These are phyloP conservation scores for Lagocephalus sceleratus DNA, from an alignment of 2,797 vertebrate genomes.

Conservation along the genomic window DNA sequence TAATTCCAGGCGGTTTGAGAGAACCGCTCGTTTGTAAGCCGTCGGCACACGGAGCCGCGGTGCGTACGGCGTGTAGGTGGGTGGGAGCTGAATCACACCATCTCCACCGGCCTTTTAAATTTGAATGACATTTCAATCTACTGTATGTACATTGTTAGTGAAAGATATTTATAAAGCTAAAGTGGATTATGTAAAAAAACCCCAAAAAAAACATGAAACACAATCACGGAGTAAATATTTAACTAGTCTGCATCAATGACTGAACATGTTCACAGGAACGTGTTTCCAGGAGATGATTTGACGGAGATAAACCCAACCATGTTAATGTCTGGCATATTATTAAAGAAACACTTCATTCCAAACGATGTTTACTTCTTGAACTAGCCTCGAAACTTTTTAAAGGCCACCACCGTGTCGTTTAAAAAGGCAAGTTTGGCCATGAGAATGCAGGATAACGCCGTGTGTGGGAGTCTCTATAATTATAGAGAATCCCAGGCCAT, in stretches of 20 bases:
- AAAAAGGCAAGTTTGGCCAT: slow-evolving; percentile 6
- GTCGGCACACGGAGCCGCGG: not conserved
- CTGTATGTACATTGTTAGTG: slow-evolving; percentile 34
- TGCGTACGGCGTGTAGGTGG: slow-evolving; percentile 24
- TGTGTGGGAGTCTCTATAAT: slow-evolving; percentile 35
- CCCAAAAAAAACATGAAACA: not conserved
- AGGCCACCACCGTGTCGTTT: slow-evolving; percentile 14
- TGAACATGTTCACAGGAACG: slow-evolving; percentile 4
- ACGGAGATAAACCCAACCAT: not conserved
- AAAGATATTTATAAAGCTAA: slow-evolving; percentile 33
- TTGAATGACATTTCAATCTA: slow-evolving; percentile 56
- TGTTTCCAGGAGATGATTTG: slow-evolving; percentile 12
- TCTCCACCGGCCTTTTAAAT: slow-evolving; percentile 13
- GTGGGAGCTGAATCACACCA: slow-evolving; percentile 24
- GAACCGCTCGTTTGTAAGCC: slow-evolving; percentile 12
- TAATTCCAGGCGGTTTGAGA: slow-evolving; percentile 10
- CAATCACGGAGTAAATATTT: slow-evolving; percentile 1
- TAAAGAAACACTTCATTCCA: slow-evolving; percentile 1
- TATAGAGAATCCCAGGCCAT: slow-evolving; percentile 39
- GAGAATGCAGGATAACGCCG: not conserved
- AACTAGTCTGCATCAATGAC: slow-evolving; percentile 16
- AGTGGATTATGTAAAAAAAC: slow-evolving; percentile 15
- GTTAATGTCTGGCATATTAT: too few relatives aligned
- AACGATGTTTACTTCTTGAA: slow-evolving; percentile 23
- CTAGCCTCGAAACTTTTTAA: slow-evolving; percentile 2